Evolutionary conservation across 35 echinoderm and acorn worm species (phyloP).

Genomic region (Heliocidaris tuberculata): DNA sequence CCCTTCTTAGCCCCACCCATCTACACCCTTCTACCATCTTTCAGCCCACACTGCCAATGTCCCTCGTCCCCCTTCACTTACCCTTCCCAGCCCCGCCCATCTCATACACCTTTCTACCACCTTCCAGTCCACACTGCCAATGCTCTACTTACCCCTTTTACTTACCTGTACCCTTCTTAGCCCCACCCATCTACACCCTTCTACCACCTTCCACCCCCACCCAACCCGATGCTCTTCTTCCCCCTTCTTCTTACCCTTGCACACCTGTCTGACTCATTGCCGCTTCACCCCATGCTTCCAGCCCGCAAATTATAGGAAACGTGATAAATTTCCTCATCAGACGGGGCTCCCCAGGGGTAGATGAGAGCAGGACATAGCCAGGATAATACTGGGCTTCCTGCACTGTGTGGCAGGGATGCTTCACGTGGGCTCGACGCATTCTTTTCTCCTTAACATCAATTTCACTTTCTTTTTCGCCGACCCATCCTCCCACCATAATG

Average conservation of each 20-base stretch:
- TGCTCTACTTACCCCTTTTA: neutral
- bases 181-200: neutral
- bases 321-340: slow-evolving; percentile 51
- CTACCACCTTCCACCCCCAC: neutral
- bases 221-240: neutral
- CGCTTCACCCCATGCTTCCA: slow-evolving; percentile 37
- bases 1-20: neutral
- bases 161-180: neutral
- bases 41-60: neutral
- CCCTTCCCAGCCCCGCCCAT: neutral
- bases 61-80: neutral
- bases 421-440: slow-evolving; percentile 34
- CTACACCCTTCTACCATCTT: neutral
- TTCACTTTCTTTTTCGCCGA: slow-evolving; percentile 5
- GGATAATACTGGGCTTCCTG: slow-evolving; percentile 40
- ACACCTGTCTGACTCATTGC: slow-evolving; percentile 41
- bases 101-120: neutral
- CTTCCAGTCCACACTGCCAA: neutral
- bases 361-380: slow-evolving; percentile 10
- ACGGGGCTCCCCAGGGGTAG: slow-evolving; percentile 43
- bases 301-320: slow-evolving; percentile 50
- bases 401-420: neutral
- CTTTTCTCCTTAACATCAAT: slow-evolving; percentile 14
- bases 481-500: slow-evolving; percentile 15
- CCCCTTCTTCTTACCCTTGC: neutral